Base-by-base conservation (phyloP, 2,888 invertebrate species). In the Bedellia somnulentella region DNA sequence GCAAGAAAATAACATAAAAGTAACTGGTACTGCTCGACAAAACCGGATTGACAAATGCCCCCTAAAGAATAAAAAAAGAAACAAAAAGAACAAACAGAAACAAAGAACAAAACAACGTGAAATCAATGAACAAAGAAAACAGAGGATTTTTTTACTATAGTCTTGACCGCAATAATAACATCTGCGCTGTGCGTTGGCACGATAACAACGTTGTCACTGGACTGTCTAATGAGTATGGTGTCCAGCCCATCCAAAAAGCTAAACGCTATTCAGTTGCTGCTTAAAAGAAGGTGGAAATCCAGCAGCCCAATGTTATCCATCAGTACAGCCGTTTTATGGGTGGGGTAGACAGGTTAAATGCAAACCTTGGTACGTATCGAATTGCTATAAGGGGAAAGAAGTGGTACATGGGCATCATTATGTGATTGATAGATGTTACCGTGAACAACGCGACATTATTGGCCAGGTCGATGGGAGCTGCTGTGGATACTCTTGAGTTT, bases 171-270 rank as follows among this genome's bases (percentile, higher is more conserved):
- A 22, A 23, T 10, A 15, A 13, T 24, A 14, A 14, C 11, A 30
- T 36, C 21, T 34, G 29, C 27, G 38, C 35, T 24, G 37, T 40
- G 18, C 35, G 37, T 3, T 40, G 38, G 38, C 9, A 38, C 21
- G 37, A 40, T 16, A 40, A 37, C 15, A 37, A 32, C 14, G 35
- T 40, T 3, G 38, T 40, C 5, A 38, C 38, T 5, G 6, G 37
- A 25, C 21, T 39, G 21, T 39, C 39, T 6, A 39, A 18, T 24
- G 31, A 37, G 16, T 32, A 33, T 25, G 39, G 40, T 5, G 33
- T 37, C 5, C 8, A 30, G 8, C 36, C 39, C 12, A 3, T 39
- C n/a, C n/a, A n/a, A n/a, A n/a, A n/a, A n/a, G n/a, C n/a, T n/a
- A n/a, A n/a, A n/a, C n/a, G n/a, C n/a, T n/a, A n/a, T n/a, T n/a